phyloP scores from a whole-genome alignment of 2,113 vertebrate species.

The Numida meleagris region DNA sequence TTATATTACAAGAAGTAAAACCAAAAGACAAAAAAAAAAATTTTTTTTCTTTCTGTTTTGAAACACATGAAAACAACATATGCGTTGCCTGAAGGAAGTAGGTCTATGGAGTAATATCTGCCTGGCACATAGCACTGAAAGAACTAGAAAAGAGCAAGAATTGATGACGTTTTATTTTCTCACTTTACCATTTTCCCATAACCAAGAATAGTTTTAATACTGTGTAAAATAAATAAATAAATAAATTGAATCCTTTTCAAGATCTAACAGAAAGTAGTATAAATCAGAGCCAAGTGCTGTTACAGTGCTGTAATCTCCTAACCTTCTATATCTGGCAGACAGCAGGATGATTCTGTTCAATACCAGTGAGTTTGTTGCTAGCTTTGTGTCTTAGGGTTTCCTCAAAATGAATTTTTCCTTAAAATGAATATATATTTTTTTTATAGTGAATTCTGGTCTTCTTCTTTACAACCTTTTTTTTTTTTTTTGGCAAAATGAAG shows the following conservation, averaged over 20 bases:
- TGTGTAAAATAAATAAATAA: background rate
- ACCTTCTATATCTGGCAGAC: background rate
- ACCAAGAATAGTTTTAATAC: background rate
- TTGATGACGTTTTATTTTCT: background rate
- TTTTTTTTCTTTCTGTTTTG: background rate
- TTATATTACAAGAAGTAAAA: background rate
- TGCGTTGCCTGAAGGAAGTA: background rate
- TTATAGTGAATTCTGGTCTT: fast-evolving
- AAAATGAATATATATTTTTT: background rate
- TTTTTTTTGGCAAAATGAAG: background rate
- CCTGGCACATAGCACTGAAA: background rate
- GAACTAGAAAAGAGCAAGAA: background rate
- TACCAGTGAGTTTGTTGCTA: background rate
- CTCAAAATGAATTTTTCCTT: background rate
- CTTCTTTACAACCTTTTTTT: background rate
- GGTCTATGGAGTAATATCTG: background rate
- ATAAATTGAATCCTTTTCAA: background rate
- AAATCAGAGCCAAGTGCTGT: background rate
- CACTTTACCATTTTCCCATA: background rate
- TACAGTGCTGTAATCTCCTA: background rate
- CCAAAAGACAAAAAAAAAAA: background rate
- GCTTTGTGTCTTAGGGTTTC: background rate
- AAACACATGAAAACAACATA: background rate
- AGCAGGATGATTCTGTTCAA: background rate
- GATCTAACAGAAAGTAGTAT: background rate